Base-by-base conservation (phyloP, 1,140 invertebrate genomes). In the Neomicropteryx cornuta region DNA sequence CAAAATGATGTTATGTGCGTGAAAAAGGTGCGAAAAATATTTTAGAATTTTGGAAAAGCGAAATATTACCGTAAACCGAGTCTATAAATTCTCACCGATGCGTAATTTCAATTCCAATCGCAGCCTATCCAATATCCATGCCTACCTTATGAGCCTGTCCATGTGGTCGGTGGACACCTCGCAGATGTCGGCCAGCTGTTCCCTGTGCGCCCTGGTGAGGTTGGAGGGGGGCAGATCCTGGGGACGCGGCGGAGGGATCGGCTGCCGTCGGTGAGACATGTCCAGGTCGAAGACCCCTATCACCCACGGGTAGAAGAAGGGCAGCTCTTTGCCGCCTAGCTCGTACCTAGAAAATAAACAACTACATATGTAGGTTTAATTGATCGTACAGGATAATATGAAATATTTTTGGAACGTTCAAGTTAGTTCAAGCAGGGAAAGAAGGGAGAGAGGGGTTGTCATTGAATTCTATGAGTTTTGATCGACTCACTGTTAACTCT, bases 91-190 rank as follows among this genome's bases (percentile, higher is more conserved):
- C n/a, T n/a, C n/a, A n/a, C n/a, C n/a, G n/a, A n/a, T n/a, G n/a
- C n/a, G n/a, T n/a, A n/a, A n/a, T n/a, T n/a, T n/a, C n/a, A n/a
- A n/a, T n/a, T n/a, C n/a, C n/a, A n/a, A n/a, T n/a, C n/a, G n/a
- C n/a, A n/a, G n/a, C n/a, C n/a, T n/a, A n/a, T n/a, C n/a, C n/a
- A n/a, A n/a, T n/a, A n/a, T n/a, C n/a, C n/a, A n/a, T n/a, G n/a
- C n/a, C n/a, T n/a, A n/a, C n/a, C n/a, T 71, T 38, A 94, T 77
- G 14, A 98, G 56, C 36, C 95, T 71, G 54, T 97, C 92, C 33
- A 87, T 68, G 1, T 81, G 83, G 18, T 87, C 77, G 30, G 74
- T 62, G 0, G 92, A 94, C 53, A 78, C 75, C 0, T 76, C 68
- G 6, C 97, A 75, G 2, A 75, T 70, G 3, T 70, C 56, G 24